Percentiles rank a stretch among this genome's conserved stretches.
These are phyloP conservation scores for Ailuropoda melanoleuca DNA, from an alignment of 2,113 vertebrate species.

Conservation along the genomic window DNA sequence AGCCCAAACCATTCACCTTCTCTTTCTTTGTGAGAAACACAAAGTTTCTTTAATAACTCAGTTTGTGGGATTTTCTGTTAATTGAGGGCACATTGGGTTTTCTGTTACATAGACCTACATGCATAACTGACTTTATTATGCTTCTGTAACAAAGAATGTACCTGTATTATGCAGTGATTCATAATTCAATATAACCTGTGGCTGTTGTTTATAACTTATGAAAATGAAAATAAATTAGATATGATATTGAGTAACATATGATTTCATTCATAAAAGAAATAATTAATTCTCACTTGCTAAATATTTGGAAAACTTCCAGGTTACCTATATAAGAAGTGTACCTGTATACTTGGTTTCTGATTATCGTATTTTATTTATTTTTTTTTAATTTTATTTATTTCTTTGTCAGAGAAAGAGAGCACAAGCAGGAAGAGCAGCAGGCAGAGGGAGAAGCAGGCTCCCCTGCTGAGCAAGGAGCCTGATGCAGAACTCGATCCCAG, in stretches of 20 bases:
- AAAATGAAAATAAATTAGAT: slow-evolving; percentile 19
- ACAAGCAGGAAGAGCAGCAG: not conserved
- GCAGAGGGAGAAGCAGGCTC: not conserved
- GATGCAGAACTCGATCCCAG: fast-evolving
- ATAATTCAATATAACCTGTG: slow-evolving; percentile 5
- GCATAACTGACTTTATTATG: not conserved
- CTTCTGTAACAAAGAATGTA: not conserved
- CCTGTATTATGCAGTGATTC: not conserved
- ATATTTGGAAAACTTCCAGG: slow-evolving; percentile 25
- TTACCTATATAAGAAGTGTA: not conserved
- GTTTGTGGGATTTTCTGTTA: not conserved
- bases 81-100: not conserved
- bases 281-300: slow-evolving; percentile 21
- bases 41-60: not conserved
- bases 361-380: not conserved
- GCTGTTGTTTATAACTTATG: not conserved
- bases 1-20: not conserved
- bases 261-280: slow-evolving; percentile 34
- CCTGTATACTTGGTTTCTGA: not conserved
- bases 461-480: not conserved
- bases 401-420: not conserved
- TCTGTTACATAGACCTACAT: not conserved
- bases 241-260: not conserved
- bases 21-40: not conserved
- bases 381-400: not conserved